These are phyloP conservation scores for Trematocara nigrifrons DNA, from an alignment of 2,113 vertebrate genomes.

Conservation along the genomic window DNA sequence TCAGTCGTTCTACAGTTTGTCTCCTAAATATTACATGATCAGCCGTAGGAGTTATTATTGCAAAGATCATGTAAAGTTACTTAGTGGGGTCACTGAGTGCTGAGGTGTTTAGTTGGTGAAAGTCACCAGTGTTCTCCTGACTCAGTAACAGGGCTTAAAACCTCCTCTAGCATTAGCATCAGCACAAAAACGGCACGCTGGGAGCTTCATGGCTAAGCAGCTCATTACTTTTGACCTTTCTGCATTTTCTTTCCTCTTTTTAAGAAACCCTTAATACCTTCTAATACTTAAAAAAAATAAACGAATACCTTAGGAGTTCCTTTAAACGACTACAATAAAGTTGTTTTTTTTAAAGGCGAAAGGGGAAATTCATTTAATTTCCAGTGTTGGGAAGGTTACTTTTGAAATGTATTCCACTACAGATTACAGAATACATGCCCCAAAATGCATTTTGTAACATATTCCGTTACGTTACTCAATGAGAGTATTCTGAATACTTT, in stretches of 20 bases:
- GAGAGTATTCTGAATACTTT: too few relatives aligned
- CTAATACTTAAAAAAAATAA: neutral
- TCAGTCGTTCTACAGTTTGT: neutral
- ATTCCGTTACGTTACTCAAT: too few relatives aligned
- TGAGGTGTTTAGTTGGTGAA: neutral
- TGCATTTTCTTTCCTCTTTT: neutral
- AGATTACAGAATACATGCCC: too few relatives aligned
- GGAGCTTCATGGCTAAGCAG: neutral
- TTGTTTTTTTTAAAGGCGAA: rapidly evolving
- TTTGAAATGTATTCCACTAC: too few relatives aligned
- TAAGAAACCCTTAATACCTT: neutral
- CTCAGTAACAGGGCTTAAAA: neutral
- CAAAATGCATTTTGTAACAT: too few relatives aligned
- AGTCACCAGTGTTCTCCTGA: neutral
- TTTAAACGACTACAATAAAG: rapidly evolving
- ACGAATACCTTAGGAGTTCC: rapidly evolving
- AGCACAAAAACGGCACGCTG: neutral
- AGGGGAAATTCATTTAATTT: rapidly evolving
- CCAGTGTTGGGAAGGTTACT: too few relatives aligned
- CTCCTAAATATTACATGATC: rapidly evolving
- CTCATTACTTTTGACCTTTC: neutral
- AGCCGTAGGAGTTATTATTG: neutral
- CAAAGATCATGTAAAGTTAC: neutral
- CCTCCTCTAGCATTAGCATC: neutral
- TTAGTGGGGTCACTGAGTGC: neutral